A percentile compares a stretch with the other conserved stretches of the same genome.
phyloP scores from a whole-genome alignment of 2,113 vertebrate genomes.

The Tachysurus fulvidraco region DNA sequence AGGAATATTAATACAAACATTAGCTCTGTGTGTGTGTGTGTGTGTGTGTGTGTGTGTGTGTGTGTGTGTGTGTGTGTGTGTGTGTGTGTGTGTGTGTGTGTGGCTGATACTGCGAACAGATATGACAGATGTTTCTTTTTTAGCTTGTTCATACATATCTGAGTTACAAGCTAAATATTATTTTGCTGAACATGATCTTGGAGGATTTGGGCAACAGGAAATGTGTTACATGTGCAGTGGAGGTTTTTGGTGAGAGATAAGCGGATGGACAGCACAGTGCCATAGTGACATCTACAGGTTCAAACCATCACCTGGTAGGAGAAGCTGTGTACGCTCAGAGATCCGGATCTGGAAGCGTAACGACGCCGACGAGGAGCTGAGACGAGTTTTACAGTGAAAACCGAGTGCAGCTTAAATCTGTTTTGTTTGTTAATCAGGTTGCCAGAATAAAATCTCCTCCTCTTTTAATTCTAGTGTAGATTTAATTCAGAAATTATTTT shows the following conservation, averaged over 20 bases:
- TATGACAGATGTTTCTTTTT: slow-evolving; percentile 58
- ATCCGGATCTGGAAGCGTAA: rapidly evolving
- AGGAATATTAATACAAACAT: slow-evolving; percentile 54
- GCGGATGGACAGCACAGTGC: slow-evolving; percentile 61
- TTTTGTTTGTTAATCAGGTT: not conserved
- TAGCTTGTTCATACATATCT: slow-evolving; percentile 69
- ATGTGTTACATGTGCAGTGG: slow-evolving; percentile 69
- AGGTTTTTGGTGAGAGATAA: slow-evolving; percentile 61
- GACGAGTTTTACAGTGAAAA: too few relatives aligned
- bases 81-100: not conserved
- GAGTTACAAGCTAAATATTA: slow-evolving; percentile 79
- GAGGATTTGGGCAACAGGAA: slow-evolving; percentile 66
- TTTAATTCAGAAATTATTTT: not conserved
- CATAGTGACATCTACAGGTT: slow-evolving; percentile 81
- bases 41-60: slow-evolving; percentile 18
- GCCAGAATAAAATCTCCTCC: not conserved
- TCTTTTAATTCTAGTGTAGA: not conserved
- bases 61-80: not conserved
- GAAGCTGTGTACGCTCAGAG: not conserved
- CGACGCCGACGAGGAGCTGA: not conserved
- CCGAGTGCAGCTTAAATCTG: not conserved
- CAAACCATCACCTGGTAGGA: slow-evolving; percentile 47
- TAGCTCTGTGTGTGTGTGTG: not conserved
- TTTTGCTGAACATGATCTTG: slow-evolving; percentile 71
- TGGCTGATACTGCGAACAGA: slow-evolving; percentile 54